phyloP scores from a whole-genome alignment of 2,888 invertebrate genomes.

The Sarcophaga caerulescens region DNA sequence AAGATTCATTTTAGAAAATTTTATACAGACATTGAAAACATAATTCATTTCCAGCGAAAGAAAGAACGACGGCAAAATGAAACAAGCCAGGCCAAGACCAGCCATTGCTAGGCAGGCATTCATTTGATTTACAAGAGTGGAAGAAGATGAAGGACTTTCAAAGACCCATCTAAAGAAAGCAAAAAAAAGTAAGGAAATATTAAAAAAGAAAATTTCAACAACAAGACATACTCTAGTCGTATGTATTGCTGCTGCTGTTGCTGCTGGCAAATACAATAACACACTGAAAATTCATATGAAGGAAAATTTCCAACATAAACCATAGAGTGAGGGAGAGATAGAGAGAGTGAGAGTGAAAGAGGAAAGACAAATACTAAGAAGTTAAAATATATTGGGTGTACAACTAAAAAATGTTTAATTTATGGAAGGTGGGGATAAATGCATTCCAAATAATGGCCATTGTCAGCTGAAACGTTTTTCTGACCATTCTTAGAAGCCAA shows the following conservation, averaged over 20 bases:
- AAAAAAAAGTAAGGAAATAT: too few relatives aligned
- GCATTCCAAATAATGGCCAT: too few relatives aligned
- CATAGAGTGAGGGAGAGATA: too few relatives aligned
- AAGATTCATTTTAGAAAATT: constrained; percentile 24
- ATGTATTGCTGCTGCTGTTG: too few relatives aligned
- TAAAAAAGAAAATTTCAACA: constrained; percentile 6
- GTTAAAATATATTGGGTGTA: too few relatives aligned
- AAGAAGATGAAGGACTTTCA: constrained; percentile 43
- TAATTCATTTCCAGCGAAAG: constrained; percentile 42
- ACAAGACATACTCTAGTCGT: not conserved
- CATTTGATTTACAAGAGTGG: not conserved
- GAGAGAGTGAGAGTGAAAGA: too few relatives aligned
- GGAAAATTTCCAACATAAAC: too few relatives aligned
- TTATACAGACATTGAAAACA: constrained; percentile 43
- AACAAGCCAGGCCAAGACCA: not conserved
- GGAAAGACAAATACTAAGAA: too few relatives aligned
- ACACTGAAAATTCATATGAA: not conserved
- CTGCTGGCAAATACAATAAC: not conserved
- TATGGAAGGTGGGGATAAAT: too few relatives aligned
- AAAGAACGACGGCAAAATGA: not conserved
- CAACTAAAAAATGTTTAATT: too few relatives aligned
- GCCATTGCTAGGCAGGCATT: not conserved
- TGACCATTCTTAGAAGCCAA: too few relatives aligned
- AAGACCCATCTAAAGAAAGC: not conserved
- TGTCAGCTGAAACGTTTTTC: too few relatives aligned